Base-by-base conservation (phyloP, 2,797 vertebrate genomes). In the Sebastes minor region DNA sequence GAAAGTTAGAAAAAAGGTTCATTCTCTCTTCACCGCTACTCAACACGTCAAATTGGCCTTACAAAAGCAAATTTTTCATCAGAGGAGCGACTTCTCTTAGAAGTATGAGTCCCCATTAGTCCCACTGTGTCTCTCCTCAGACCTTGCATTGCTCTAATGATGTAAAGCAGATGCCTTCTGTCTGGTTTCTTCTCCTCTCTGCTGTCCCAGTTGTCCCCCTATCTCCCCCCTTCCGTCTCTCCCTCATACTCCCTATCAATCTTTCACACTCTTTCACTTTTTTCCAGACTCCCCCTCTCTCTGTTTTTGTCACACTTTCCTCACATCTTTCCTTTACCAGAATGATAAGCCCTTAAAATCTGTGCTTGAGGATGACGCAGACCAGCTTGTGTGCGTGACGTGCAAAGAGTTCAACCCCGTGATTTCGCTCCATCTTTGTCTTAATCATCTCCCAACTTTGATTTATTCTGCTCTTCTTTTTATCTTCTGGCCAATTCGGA, bases 121-220 rank as follows among this genome's bases (percentile, higher is more conserved):
- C 73, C 33, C 61, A 61, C 46, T 18, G 13, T 66, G 74, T 84
- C 74, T 75, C 70, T 65, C 27, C 62, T 9, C 35, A 69, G 66
- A 76, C 25, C 73, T 56, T 42, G 56, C 71, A 55, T 72, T 59
- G 71, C 78, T 81, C 25, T 79, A 76, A 83, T 90, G 89, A 94
- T 86, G 42, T 71, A 82, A 90, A 91, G 82, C 94, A 93, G 92
- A 93, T 93, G 92, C 74, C 79, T 88, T 88, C 46, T 88, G 86
- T 91, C 91, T 90, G 70, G 64, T 72, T 77, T 79, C 46, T 55
- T 80, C 82, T 74, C 7, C 35, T 81, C 75, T 88, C 72, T 86
- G 78, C 85, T 79, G 72, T 80, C 87, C 90, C 90, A 88, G 77
- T 88, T 88, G 76, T 80, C 63, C n/a, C 57, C 28, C 18, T 27